phyloP scores from a whole-genome alignment of 1,140 invertebrate genomes.

The Ericerus pela region DNA sequence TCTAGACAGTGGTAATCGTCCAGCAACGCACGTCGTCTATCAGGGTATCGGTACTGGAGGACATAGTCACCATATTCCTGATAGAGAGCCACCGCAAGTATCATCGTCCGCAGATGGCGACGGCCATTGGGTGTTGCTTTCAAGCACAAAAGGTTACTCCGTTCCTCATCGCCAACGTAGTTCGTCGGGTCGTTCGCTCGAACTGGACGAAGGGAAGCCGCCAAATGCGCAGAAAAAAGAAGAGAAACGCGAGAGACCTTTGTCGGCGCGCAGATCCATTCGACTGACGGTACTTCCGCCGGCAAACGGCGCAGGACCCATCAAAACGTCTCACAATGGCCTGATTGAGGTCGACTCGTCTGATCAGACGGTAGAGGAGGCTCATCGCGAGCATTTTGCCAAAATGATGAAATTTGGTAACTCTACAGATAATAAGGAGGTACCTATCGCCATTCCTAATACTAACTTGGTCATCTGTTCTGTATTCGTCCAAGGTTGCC shows the following conservation, averaged over 20 bases:
- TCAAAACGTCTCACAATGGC: slow-evolving; percentile 55
- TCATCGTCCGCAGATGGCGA: slow-evolving; percentile 43
- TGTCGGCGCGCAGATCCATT: slow-evolving; percentile 29
- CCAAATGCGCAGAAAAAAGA: neutral
- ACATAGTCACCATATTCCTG: neutral
- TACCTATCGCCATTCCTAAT: too few species aligned
- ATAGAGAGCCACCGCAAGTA: neutral
- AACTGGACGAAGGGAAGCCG: slow-evolving; percentile 10
- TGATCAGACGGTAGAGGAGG: slow-evolving; percentile 48
- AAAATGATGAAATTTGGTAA: slow-evolving; percentile 29
- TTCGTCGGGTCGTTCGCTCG: slow-evolving; percentile 8
- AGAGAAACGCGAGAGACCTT: neutral
- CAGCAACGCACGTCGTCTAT: slow-evolving; percentile 20
- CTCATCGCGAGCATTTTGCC: slow-evolving; percentile 35
- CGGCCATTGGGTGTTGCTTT: slow-evolving; percentile 58
- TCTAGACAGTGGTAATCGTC: neutral
- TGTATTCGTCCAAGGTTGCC: too few species aligned
- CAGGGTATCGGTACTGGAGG: slow-evolving; percentile 9
- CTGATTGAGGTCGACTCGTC: slow-evolving; percentile 55
- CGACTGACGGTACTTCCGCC: slow-evolving; percentile 53
- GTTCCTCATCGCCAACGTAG: slow-evolving; percentile 28
- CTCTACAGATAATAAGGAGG: neutral
- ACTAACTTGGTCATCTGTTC: too few species aligned
- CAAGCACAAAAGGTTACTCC: slow-evolving; percentile 55
- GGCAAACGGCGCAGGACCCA: slow-evolving; percentile 43